A percentile compares a stretch with the other conserved stretches of the same genome.
These are phyloP conservation scores for Grammomys dolichurus DNA, from an alignment of 2,113 vertebrate species.

Conservation along the genomic window DNA sequence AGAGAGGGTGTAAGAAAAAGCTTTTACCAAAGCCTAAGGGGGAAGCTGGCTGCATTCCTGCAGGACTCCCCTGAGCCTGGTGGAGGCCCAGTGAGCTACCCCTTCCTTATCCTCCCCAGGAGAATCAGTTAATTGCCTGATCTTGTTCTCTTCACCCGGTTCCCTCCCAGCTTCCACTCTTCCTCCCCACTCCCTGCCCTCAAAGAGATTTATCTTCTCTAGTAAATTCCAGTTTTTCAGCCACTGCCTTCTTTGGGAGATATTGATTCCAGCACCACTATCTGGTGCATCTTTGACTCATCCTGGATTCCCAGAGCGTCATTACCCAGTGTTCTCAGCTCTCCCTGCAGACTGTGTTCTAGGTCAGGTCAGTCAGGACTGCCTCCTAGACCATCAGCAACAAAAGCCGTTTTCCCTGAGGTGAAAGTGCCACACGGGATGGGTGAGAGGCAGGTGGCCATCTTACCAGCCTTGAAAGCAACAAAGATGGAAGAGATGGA, in stretches of 20 bases:
- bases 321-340: neutral
- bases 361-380: neutral
- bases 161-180: neutral
- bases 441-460: neutral
- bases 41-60: neutral
- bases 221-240: neutral
- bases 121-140: neutral
- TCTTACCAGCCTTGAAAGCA: neutral
- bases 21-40: conserved; percentile 73
- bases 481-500: neutral
- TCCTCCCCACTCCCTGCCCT: neutral
- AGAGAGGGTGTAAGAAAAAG: conserved; percentile 47
- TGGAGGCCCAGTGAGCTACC: neutral
- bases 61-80: neutral
- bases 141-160: fast-evolving
- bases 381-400: neutral
- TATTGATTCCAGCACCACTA: neutral
- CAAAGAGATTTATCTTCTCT: no score
- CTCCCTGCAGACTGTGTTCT: fast-evolving
- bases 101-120: neutral
- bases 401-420: neutral
- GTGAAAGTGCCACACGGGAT: no score
- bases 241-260: neutral
- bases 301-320: neutral
- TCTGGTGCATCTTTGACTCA: neutral